phyloP scores from a whole-genome alignment of 2,888 invertebrate species.

The Lacanobia wlatinum region DNA sequence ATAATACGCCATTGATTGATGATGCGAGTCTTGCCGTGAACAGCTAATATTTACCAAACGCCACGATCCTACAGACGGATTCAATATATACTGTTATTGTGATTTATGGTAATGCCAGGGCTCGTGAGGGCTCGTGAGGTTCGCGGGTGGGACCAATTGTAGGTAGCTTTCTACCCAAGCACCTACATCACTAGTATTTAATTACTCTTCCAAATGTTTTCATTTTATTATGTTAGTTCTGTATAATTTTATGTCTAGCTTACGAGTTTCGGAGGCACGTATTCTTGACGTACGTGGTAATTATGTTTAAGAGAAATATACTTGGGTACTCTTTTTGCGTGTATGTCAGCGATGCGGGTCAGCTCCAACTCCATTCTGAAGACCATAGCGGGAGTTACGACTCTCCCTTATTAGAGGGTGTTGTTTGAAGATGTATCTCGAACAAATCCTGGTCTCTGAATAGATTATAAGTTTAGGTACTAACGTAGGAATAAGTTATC shows the following conservation, averaged over 20 bases:
- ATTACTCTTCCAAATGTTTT: constrained; percentile 20
- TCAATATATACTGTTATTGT: constrained; percentile 61
- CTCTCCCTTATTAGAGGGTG: too few relatives aligned
- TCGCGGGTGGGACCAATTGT: constrained; percentile 37
- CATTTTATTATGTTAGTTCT: constrained; percentile 10
- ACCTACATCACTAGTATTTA: constrained; percentile 12
- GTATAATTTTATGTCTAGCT: constrained; percentile 6
- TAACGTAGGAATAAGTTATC: too few relatives aligned
- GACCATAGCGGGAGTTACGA: too few relatives aligned
- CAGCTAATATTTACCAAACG: constrained; percentile 50
- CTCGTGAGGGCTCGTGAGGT: background rate
- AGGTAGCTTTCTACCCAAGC: constrained; percentile 33
- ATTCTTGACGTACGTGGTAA: background rate
- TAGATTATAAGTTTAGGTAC: too few relatives aligned
- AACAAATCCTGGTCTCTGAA: too few relatives aligned
- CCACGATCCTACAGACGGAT: constrained; percentile 36
- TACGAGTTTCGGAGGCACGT: background rate
- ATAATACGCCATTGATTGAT: constrained; percentile 35
- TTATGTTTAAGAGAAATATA: background rate
- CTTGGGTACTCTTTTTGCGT: too few relatives aligned
- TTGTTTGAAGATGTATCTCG: too few relatives aligned
- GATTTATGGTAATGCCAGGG: constrained; percentile 64
- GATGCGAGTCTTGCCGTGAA: constrained; percentile 20
- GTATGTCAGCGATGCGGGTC: too few relatives aligned
- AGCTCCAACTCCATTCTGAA: too few relatives aligned